Evolutionary conservation across 1,140 invertebrate species (phyloP).

Genomic region (Philotrypesis tridentata): DNA sequence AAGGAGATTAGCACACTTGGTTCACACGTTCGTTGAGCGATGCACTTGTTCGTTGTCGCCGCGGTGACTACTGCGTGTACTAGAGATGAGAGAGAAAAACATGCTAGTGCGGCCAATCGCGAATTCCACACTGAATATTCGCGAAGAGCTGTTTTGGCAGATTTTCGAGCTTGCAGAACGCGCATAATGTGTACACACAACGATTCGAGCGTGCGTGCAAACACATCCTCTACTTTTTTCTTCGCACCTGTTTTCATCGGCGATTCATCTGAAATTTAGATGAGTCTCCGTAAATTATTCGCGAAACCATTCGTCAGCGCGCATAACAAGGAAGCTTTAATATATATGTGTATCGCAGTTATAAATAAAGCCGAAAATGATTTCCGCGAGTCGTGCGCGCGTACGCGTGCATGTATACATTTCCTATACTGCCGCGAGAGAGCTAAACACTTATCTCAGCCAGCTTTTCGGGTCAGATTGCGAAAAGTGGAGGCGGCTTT

Average conservation of each 20-base stretch:
- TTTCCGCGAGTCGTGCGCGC: neutral
- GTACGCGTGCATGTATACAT: neutral
- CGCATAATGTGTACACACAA: too few relatives aligned
- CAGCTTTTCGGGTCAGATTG: constrained; percentile 18
- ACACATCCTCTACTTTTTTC: too few relatives aligned
- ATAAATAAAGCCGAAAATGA: neutral
- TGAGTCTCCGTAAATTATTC: neutral
- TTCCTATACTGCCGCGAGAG: too few relatives aligned
- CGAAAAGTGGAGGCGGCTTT: neutral
- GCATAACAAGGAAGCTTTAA: neutral
- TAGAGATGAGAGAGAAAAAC: neutral
- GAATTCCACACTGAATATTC: neutral
- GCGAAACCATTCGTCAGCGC: neutral
- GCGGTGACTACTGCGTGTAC: neutral
- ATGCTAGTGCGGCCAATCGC: too few relatives aligned
- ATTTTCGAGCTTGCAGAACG: neutral
- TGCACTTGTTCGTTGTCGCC: neutral
- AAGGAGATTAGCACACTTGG: constrained; percentile 54
- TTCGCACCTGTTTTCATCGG: neutral
- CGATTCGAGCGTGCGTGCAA: too few relatives aligned
- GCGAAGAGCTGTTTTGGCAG: neutral
- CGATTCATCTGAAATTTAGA: neutral
- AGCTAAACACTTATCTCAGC: constrained; percentile 2
- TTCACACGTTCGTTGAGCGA: constrained; percentile 6
- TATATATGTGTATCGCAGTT: neutral